Evolutionary conservation across 30 jellyfish, hydroid and myxozoan species (phyloP), one percentile per base, ranked within the genome.

Genomic region (Catostylus mosaicus): DNA sequence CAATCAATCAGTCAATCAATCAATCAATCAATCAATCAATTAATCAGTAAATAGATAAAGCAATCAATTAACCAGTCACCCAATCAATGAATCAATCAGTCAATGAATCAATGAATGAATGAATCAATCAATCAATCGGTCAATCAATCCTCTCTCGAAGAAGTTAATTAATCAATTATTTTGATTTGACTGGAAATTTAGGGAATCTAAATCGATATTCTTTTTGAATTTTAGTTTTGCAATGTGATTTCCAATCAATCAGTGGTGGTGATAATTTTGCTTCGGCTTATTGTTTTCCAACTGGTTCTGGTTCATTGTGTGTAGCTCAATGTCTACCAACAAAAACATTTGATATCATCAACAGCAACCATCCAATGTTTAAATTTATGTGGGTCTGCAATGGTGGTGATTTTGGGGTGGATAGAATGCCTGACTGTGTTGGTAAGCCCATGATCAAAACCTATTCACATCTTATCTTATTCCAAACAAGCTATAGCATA

Each of bases 361-460:
- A 84, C 70, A 61, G 86, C 50, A 46, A 84, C 3, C 65, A 64
- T 29, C 70, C 70, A 0, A 1, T 84, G 4, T 27, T 64, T 34
- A 84, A 84, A 30, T 38, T 38, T 59, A 60, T 63, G 78, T 84
- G 88, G 88, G 40, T 20, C 5, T 84, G 94, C 50, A 62, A 30
- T 10, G 54, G 74, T 30, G 94, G 83, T 22, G 83, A 84, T 27
- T 72, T 72, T 22, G 87, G 83, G n/a, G 82, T 84, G 11, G 71
- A 57, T 1, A 51, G 88, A 23, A 62, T 84, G 77, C 94, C 94
- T 27, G 94, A 84, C 77, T 84, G 94, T 38, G 94, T 84, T n/a
- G 94, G 94, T 84, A 60, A 7, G 83, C 50, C 11, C 1, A 27
- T 80, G 8, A 40, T 79, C 19, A 35, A 59, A 27, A 34, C 29